Base-by-base conservation (phyloP, 1,140 invertebrate genomes). In the Dendroctonus valens region DNA sequence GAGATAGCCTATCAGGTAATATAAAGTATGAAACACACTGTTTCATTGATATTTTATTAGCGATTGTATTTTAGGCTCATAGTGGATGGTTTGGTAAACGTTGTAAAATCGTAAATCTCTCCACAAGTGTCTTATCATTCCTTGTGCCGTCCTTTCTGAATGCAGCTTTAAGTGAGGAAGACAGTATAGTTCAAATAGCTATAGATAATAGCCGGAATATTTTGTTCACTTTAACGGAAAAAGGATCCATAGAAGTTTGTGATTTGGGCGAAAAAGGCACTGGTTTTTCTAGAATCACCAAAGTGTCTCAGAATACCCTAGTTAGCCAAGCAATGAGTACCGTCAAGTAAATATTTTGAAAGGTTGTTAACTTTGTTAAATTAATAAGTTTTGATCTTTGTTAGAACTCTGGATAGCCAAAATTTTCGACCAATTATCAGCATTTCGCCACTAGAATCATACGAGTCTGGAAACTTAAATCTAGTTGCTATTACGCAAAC, bases 71-170 rank as follows among this genome's bases (percentile, higher is more conserved):
- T 60, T 75, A 90, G 85, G 89, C 89, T 41, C 89, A 91, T 79
- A 84, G 89, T 63, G 87, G 89, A 55, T 99, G 96, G 96, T 97
- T 97, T 79, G 92, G 93, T 14, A 92, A 94, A 81, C 90, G 95
- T 68, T 98, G 94, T 79, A 89, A 91, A 75, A 98, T 97, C 83
- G 86, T 97, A 3, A 98, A 98, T 81, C 92, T 96, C 77, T 97
- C 96, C 0, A 92, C 89, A 53, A 91, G 91, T 65, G 82, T 89
- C 4, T 79, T 97, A 7, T 93, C 95, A 15, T 95, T 91, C 75
- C 81, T 98, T 40, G 85, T 98, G 4, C 95, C 94, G 8, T 91
- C 92, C n/a, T 97, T 98, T 81, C 80, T 92, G 0, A 90, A 91
- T 77, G 86, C 91, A 61, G 88, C 89, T 38, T 85, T 94, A 49